A percentile compares a stretch with the other conserved stretches of the same genome.
Evolutionary conservation across 2,113 vertebrate species (phyloP).

Genomic region (Eonycteris spelaea): DNA sequence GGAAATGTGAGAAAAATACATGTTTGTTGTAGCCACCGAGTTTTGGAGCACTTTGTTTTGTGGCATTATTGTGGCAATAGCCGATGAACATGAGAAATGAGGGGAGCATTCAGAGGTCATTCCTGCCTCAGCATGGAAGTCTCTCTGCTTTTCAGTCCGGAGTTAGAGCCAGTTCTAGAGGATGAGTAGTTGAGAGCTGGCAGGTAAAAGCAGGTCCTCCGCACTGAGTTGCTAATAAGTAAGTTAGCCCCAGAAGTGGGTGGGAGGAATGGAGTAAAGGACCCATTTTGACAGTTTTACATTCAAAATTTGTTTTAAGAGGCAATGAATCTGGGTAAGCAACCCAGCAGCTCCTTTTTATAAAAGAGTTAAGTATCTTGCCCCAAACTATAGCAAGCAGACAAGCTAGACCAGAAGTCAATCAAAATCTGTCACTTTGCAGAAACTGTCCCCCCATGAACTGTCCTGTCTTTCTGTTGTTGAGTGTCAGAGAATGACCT

Average conservation of each 20-base stretch:
- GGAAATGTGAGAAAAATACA: not conserved
- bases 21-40: not conserved
- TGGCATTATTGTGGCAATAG: not conserved
- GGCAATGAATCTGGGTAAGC: not conserved
- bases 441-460: not conserved
- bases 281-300: not conserved
- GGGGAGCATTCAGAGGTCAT: not conserved
- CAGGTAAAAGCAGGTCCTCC: not conserved
- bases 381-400: not conserved
- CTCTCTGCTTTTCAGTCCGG: not conserved
- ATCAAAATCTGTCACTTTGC: not conserved
- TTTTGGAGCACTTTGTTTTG: not conserved
- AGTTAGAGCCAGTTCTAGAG: not conserved
- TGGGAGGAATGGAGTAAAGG: not conserved
- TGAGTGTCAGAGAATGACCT: not conserved
- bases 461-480: not conserved
- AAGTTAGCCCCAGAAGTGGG: not conserved
- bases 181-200: not conserved
- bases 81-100: not conserved
- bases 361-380: not conserved
- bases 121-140: not conserved
- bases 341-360: not conserved
- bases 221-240: not conserved
- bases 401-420: not conserved
- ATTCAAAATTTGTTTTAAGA: not conserved